Evolutionary conservation across 2,888 invertebrate genomes (phyloP).

Genomic region (Stramonita haemastoma): DNA sequence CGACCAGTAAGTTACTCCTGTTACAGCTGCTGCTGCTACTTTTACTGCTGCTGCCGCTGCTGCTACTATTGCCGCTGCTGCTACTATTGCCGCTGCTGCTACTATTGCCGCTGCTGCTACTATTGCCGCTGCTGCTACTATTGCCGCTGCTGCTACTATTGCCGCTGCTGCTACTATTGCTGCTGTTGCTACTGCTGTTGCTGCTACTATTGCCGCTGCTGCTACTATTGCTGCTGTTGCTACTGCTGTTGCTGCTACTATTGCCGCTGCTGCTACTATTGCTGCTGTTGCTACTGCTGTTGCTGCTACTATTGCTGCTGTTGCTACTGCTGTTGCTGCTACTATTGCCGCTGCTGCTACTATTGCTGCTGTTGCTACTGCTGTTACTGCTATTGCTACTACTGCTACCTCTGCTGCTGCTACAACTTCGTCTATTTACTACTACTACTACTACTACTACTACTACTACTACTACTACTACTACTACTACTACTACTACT

Average conservation of each 20-base stretch:
- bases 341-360: neutral
- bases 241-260: neutral
- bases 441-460: too few relatives aligned
- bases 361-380: neutral
- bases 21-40: neutral
- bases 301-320: neutral
- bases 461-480: too few relatives aligned
- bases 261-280: neutral
- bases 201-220: neutral
- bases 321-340: neutral
- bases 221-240: neutral
- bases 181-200: slow-evolving; percentile 76
- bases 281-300: neutral
- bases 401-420: too few relatives aligned
- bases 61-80: neutral
- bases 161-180: neutral
- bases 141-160: neutral
- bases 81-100: neutral
- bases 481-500: too few relatives aligned
- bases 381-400: neutral
- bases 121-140: neutral
- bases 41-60: too few relatives aligned
- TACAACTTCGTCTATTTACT: too few relatives aligned
- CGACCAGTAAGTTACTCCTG: slow-evolving; percentile 18
- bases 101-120: neutral